Percentiles rank a stretch among this genome's conserved stretches.
Conservation (phyloP, 2,797 vertebrate genomes). For the Otolemur crassicaudatus region DNA sequence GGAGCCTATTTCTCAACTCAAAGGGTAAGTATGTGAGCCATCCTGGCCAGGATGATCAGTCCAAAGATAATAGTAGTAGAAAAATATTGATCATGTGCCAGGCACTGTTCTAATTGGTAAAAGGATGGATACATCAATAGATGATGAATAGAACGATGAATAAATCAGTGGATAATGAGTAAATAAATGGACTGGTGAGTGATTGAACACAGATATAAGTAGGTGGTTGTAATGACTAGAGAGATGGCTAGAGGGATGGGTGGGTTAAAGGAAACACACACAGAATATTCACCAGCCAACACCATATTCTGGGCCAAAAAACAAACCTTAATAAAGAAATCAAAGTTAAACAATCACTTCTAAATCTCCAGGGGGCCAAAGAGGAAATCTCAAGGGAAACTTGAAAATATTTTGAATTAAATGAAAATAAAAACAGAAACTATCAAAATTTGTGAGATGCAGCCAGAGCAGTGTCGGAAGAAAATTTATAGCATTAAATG, state of each 20-base stretch:
- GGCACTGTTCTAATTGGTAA: background rate
- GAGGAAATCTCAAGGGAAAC: background rate
- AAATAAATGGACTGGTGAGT: background rate
- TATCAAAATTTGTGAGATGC: background rate
- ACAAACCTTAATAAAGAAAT: background rate
- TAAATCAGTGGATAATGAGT: no score
- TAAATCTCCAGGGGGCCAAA: background rate
- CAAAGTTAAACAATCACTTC: background rate
- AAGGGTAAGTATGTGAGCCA: background rate
- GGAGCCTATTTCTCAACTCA: background rate
- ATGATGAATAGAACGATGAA: background rate
- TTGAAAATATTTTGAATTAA: background rate
- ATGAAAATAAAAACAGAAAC: background rate
- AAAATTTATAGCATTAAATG: background rate
- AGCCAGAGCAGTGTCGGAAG: background rate
- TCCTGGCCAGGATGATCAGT: no score
- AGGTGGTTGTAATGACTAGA: background rate
- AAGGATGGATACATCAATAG: background rate
- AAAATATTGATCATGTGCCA: background rate
- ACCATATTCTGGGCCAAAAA: background rate
- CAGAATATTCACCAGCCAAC: background rate
- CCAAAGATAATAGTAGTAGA: background rate
- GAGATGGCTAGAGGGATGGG: background rate
- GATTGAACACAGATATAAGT: background rate
- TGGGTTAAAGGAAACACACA: background rate